Base-by-base conservation (phyloP, 2,888 invertebrate genomes). In the Aporophyla lueneburgensis region DNA sequence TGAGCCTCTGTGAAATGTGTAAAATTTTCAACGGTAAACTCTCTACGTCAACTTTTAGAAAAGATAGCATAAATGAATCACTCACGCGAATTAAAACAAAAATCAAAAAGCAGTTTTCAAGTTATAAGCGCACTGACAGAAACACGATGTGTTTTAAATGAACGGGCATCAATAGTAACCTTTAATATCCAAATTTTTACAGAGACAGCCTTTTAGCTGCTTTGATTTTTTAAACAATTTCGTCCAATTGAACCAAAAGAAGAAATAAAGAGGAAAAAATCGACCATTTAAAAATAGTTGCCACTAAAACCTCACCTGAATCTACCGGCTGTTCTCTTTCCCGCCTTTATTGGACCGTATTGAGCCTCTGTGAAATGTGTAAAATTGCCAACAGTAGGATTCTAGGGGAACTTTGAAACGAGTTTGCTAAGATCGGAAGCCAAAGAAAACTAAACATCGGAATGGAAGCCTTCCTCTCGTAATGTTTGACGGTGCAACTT, bases 1-100 rank as follows among this genome's bases (percentile, higher is more conserved):
- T 92, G 93, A 93, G 91, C 91, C 91, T 89, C 91, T 84, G 91
- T 93, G 91, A 93, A 93, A 93, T 93, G 93, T 93, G 93, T 93
- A 91, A 92, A 92, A 93, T 92, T 93, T 92, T 91, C 89, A 93
- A 92, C 92, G 93, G 91, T 91, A 88, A 89, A 91, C 92, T 90
- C 92, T 90, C 91, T 88, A 88, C 90, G 78, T 75, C 88, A 93
- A 93, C 89, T 91, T 92, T 88, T 87, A 88, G n/a, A 90, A 93
- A 92, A 12, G 10, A 46, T 19, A 51, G 16, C 49, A 51, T 49
- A 49, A 49, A 14, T 49, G 49, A 49, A 16, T 49, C 5, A 51
- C 49, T 5, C 49, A 51, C 49, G 16, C 16, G 49, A 16, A 49
- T 49, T 16, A 49, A 49, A 49, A 49, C 49, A 53, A n/a, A 54